Percentiles rank a stretch among this genome's conserved stretches.
Conservation (phyloP, 2,888 invertebrate species). For the Pandemis corylana region DNA sequence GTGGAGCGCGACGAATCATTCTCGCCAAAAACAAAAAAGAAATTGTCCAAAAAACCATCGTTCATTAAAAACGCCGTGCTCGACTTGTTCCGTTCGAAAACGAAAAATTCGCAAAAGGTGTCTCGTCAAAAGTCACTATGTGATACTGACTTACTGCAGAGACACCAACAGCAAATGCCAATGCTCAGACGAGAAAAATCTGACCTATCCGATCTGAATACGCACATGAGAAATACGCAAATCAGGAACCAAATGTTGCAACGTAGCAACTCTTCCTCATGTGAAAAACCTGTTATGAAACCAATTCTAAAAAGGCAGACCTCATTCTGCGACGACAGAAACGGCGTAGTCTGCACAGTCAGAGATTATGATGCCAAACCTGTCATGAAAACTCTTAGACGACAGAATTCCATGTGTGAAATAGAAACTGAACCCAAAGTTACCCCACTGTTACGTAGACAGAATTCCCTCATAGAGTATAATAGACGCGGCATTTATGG, state of each 20-base stretch:
- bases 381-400: slow-evolving; percentile 68
- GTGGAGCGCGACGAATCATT: slow-evolving; percentile 81
- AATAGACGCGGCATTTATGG: slow-evolving; percentile 79
- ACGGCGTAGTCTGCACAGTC: slow-evolving; percentile 76
- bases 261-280: slow-evolving; percentile 80
- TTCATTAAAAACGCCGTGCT: slow-evolving; percentile 84
- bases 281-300: slow-evolving; percentile 77
- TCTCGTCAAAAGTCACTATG: slow-evolving; percentile 82
- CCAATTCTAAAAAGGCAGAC: slow-evolving; percentile 81
- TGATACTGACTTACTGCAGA: slow-evolving; percentile 79
- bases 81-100: slow-evolving; percentile 83
- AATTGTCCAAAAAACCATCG: slow-evolving; percentile 83
- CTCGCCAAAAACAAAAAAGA: slow-evolving; percentile 85
- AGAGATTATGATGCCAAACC: slow-evolving; percentile 80
- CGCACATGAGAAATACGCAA: slow-evolving; percentile 76
- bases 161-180: slow-evolving; percentile 67
- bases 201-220: slow-evolving; percentile 74
- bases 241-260: slow-evolving; percentile 80
- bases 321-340: slow-evolving; percentile 80
- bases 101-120: slow-evolving; percentile 79
- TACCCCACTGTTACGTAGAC: slow-evolving; percentile 81
- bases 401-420: slow-evolving; percentile 83
- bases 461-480: slow-evolving; percentile 82
- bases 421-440: slow-evolving; percentile 84
- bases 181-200: slow-evolving; percentile 80